Conservation (phyloP, 2,113 vertebrate genomes). For the Bubalus kerabau region DNA sequence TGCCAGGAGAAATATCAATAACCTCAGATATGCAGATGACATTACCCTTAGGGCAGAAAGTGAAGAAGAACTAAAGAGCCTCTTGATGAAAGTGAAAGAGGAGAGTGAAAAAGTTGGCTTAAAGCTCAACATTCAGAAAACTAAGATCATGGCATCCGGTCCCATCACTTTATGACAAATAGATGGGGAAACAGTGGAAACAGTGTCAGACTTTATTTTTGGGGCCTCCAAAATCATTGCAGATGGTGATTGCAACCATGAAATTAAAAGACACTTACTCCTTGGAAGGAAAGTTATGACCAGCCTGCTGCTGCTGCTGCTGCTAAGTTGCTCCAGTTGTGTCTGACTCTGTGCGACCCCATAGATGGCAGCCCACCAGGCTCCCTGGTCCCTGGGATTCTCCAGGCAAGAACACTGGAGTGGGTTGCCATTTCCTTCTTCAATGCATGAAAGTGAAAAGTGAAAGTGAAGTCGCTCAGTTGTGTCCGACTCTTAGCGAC, state of each 20-base stretch:
- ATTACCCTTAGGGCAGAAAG: background rate
- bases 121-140: background rate
- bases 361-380: no score
- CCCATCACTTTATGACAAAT: background rate
- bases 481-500: fast-evolving
- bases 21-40: background rate
- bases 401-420: no score
- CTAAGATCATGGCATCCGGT: background rate
- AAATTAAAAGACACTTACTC: background rate
- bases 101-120: background rate
- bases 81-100: background rate
- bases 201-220: background rate
- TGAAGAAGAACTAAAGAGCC: background rate
- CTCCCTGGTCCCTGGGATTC: no score
- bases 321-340: no score
- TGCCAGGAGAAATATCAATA: background rate
- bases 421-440: no score
- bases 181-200: background rate
- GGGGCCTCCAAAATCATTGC: background rate
- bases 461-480: no score
- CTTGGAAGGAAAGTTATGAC: background rate
- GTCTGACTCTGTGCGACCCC: no score
- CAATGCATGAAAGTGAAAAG: no score
- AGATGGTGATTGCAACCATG: background rate
- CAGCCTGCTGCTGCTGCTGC: background rate